Evolutionary conservation across 2,888 invertebrate species (phyloP), one percentile per base, ranked within the genome.

Genomic region (Andrena flavipes): DNA sequence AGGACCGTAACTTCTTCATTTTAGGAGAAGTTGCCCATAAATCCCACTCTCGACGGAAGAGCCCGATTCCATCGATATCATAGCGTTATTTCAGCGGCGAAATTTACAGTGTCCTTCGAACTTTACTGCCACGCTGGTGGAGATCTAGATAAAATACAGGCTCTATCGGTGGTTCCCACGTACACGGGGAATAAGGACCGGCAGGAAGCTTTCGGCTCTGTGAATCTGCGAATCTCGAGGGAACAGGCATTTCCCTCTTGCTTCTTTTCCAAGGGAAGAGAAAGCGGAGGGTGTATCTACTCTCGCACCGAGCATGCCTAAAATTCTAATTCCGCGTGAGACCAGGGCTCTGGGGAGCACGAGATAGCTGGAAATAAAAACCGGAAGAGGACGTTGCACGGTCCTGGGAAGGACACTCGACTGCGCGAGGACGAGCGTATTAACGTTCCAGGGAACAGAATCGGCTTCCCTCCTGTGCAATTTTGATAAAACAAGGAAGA

Each of bases 261-360:
- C 20, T 67, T 65, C 48, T 59, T 67, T 30, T 23, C 23, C 56
- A 10, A 10, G 23, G 56, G 10, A 56, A 26, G 56, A 26, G 54
- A 10, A 54, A 54, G 33, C 49, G 16, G 54, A 16, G 49, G 42
- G 29, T 42, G 51, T 48, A 35, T 62, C 48, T 20, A n/a, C 35
- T 72, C 35, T 54, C 13, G 26, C 2, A 49, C 20, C 30, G 29
- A 26, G 8, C 65, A 29, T 29, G 68, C 35, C 56, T 77, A 54
- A 72, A 80, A 80, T 79, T 80, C 72, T 79, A 70, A 72, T 72
- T 80, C 29, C 26, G 35, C 0, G 42, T 10, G 20, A 51, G 29
- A 30, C n/a, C 62, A 10, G 3, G 20, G 1, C 10, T 13, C 49
- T 26, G 13, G n/a, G 42, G 59, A 42, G 42, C 20, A 51, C n/a